Conservation (phyloP, 2,113 vertebrate species). For the Heptranchias perlo region DNA sequence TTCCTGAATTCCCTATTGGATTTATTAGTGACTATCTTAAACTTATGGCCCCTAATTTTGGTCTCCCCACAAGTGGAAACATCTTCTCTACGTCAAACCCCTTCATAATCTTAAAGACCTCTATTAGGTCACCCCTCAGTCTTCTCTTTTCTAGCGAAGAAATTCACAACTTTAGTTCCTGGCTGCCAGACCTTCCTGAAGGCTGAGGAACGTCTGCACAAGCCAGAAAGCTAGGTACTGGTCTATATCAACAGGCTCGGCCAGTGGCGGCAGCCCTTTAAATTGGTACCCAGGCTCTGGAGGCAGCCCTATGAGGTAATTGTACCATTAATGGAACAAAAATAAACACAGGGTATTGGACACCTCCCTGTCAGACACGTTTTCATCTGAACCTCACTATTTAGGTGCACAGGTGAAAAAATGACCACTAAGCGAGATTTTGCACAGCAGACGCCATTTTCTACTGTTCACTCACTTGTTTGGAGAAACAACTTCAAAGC, state of each 20-base stretch:
- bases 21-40: too few species aligned
- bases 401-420: background rate
- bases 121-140: too few species aligned
- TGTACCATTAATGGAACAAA: background rate
- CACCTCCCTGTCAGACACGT: background rate
- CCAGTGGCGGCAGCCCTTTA: background rate
- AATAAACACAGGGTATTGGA: background rate
- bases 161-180: background rate
- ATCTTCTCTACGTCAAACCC: too few species aligned
- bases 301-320: background rate
- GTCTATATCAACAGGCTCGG: background rate
- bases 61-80: too few species aligned
- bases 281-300: background rate
- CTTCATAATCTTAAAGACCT: too few species aligned
- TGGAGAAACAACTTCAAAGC: conserved; percentile 94
- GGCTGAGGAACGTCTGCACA: background rate
- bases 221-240: background rate
- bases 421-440: background rate
- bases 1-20: too few species aligned
- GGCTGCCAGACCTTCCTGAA: background rate
- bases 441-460: background rate
- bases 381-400: background rate
- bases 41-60: too few species aligned
- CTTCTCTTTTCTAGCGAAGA: too few species aligned
- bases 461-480: conserved; percentile 72